These are phyloP conservation scores for Propithecus coquereli DNA, from an alignment of 2,113 vertebrate species.

Conservation along the genomic window DNA sequence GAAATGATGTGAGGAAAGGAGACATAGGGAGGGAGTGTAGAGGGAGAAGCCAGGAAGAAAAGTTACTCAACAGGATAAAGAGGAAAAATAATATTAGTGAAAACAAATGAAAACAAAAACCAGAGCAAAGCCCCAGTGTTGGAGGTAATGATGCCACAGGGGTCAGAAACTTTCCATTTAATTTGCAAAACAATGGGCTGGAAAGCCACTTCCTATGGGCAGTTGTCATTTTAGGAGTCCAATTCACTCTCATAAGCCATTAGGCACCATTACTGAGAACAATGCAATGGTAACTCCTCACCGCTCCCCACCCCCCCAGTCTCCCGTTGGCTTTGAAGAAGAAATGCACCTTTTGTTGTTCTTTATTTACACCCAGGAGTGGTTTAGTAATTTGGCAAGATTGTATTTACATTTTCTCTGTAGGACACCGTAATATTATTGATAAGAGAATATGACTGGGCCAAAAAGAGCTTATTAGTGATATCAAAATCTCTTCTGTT, in stretches of 20 bases:
- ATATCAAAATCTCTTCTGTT: background rate
- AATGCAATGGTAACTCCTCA: background rate
- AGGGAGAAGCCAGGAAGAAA: background rate
- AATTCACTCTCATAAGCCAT: background rate
- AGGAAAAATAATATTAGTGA: background rate
- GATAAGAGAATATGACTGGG: background rate
- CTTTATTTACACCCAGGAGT: background rate
- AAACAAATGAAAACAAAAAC: background rate
- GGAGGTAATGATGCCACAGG: background rate
- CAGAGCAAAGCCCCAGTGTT: background rate
- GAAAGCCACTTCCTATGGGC: constrained; percentile 12
- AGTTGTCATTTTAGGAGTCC: background rate
- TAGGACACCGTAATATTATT: background rate
- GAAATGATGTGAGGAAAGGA: background rate
- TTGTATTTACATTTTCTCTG: background rate
- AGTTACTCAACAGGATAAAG: background rate
- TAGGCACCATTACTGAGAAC: background rate
- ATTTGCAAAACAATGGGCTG: background rate
- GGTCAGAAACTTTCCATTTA: background rate
- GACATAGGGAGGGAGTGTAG: accelerated
- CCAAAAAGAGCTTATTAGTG: background rate
- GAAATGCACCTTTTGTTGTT: background rate
- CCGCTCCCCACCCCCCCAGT: background rate
- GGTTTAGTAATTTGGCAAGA: background rate
- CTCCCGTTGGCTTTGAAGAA: background rate